These are phyloP conservation scores for Pseudolycoriella hygida DNA, from an alignment of 2,888 invertebrate genomes.

Conservation along the genomic window DNA sequence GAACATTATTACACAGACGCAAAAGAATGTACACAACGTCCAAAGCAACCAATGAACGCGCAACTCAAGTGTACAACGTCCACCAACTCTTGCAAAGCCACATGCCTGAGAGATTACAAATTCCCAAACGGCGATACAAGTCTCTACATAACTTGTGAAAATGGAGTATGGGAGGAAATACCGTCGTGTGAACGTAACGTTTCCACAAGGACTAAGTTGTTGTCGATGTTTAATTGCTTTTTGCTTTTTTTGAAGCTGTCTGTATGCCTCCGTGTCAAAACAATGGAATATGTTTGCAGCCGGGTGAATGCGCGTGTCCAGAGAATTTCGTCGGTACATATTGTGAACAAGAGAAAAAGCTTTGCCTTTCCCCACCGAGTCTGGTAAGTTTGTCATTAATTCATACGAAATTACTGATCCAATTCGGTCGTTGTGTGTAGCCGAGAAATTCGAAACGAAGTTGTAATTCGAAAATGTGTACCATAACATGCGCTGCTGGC, in stretches of 20 bases:
- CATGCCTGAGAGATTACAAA: conserved; percentile 30
- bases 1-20: too few species aligned
- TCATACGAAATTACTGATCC: too few species aligned
- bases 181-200: conserved; percentile 46
- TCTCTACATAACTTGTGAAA: conserved; percentile 30
- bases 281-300: conserved; percentile 59
- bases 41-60: conserved; percentile 19
- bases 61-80: conserved; percentile 20
- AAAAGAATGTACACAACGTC: conserved; percentile 5
- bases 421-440: too few species aligned
- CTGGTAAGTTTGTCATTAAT: conserved; percentile 19
- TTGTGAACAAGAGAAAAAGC: conserved; percentile 57
- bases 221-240: too few species aligned
- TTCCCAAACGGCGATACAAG: conserved; percentile 35
- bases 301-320: conserved; percentile 59
- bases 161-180: conserved; percentile 32
- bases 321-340: conserved; percentile 50
- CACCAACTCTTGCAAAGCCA: conserved; percentile 32
- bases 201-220: not conserved
- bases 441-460: conserved; percentile 44
- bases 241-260: conserved; percentile 38
- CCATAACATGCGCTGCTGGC: conserved; percentile 43
- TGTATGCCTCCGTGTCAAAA: conserved; percentile 63
- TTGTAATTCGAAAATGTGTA: conserved; percentile 45
- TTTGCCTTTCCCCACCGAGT: conserved; percentile 47